Conservation (phyloP, 2,888 invertebrate genomes). For the Phaedon cochleariae region DNA sequence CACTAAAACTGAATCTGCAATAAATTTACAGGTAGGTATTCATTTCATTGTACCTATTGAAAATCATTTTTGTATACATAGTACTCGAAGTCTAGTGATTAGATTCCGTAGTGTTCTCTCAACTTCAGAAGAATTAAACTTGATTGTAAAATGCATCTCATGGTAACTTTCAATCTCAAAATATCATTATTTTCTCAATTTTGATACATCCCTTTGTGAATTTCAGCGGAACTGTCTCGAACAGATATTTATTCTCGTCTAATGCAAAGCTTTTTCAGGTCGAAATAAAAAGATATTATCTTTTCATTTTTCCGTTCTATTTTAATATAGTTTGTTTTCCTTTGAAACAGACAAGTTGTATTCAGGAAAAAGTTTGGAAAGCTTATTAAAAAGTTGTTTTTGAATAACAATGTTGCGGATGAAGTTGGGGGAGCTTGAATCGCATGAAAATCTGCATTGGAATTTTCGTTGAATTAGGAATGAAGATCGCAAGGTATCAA, state of each 20-base stretch:
- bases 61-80: no score
- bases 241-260: slow-evolving; percentile 19
- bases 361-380: slow-evolving; percentile 21
- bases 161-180: neutral
- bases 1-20: no score
- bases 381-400: slow-evolving; percentile 32
- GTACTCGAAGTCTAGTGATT: no score
- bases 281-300: slow-evolving; percentile 25
- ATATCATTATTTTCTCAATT: slow-evolving; percentile 10
- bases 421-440: neutral
- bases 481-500: neutral
- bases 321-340: slow-evolving; percentile 32
- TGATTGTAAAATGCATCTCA: neutral
- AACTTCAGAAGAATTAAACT: neutral
- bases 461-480: slow-evolving; percentile 1
- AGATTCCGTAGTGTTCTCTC: no score
- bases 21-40: no score
- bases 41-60: no score
- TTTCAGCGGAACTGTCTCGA: slow-evolving; percentile 5
- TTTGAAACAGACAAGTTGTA: slow-evolving; percentile 27
- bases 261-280: slow-evolving; percentile 11
- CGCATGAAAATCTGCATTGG: slow-evolving; percentile 7
- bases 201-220: slow-evolving; percentile 5
- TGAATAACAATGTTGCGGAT: slow-evolving; percentile 16
- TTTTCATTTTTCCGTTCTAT: slow-evolving; percentile 25